Conservation (phyloP, 2,888 invertebrate species). For the Matsumyia berberina region DNA sequence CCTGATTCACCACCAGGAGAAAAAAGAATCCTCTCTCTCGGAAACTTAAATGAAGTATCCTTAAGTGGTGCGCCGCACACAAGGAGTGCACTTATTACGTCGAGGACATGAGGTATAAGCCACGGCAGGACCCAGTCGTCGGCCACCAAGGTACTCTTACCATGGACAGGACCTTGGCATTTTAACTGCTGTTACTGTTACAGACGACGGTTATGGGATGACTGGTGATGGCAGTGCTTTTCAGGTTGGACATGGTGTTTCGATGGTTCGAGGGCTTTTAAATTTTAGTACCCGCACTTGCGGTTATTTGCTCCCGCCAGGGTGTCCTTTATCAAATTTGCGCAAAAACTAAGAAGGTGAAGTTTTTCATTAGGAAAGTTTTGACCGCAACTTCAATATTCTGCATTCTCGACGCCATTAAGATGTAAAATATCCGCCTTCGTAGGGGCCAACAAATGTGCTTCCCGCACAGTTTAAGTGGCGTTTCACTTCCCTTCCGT, state of each 20-base stretch:
- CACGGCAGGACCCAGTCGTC: slow-evolving; percentile 34
- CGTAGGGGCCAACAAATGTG: slow-evolving; percentile 29
- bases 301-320: slow-evolving; percentile 54
- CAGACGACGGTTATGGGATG: background rate
- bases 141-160: too few relatives aligned
- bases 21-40: slow-evolving; percentile 44
- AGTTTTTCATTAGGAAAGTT: slow-evolving; percentile 72
- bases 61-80: slow-evolving; percentile 65
- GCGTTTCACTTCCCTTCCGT: slow-evolving; percentile 5
- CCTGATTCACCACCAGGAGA: slow-evolving; percentile 43
- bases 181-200: slow-evolving; percentile 43
- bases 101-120: slow-evolving; percentile 42
- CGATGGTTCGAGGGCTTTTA: slow-evolving; percentile 50
- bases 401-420: slow-evolving; percentile 40
- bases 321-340: slow-evolving; percentile 63
- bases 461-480: slow-evolving; percentile 37
- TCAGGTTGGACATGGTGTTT: slow-evolving; percentile 41
- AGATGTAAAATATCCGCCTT: slow-evolving; percentile 55
- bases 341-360: slow-evolving; percentile 51
- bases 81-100: slow-evolving; percentile 67
- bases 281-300: slow-evolving; percentile 59
- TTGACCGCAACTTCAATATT: slow-evolving; percentile 60
- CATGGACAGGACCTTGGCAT: slow-evolving; percentile 40
- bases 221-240: slow-evolving; percentile 5
- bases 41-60: slow-evolving; percentile 73